Conservation (phyloP, 2,888 invertebrate genomes). For the Spisula subtruncata region DNA sequence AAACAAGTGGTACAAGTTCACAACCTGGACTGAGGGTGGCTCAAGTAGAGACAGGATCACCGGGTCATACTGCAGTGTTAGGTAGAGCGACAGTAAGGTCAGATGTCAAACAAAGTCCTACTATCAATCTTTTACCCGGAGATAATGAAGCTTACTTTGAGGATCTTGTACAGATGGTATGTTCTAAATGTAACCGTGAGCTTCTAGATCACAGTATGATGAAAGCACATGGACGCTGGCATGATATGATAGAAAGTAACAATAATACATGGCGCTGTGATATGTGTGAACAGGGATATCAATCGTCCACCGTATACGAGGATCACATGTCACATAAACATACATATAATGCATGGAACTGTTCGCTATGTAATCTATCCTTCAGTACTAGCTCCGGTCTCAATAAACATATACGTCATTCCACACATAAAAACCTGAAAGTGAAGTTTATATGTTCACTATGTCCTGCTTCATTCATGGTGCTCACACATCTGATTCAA, state of each 20-base stretch:
- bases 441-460: constrained; percentile 55
- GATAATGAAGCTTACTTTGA: constrained; percentile 51
- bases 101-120: background rate
- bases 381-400: constrained; percentile 46
- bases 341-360: constrained; percentile 54
- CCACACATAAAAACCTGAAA: constrained; percentile 36
- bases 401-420: constrained; percentile 39
- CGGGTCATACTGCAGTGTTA: background rate
- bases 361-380: constrained; percentile 54
- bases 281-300: constrained; percentile 59
- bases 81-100: background rate
- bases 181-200: constrained; percentile 62
- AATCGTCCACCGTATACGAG: background rate
- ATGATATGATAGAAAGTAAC: constrained; percentile 47
- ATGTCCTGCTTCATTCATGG: constrained; percentile 46
- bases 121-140: background rate
- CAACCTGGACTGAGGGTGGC: background rate
- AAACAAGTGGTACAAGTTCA: constrained; percentile 16
- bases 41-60: background rate
- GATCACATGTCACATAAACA: constrained; percentile 52
- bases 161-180: constrained; percentile 55
- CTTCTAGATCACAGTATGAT: constrained; percentile 50
- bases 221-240: constrained; percentile 61
- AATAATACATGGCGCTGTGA: constrained; percentile 51
- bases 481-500: constrained; percentile 34